Evolutionary conservation across 2,888 invertebrate species (phyloP), one percentile per base, ranked within the genome.

Genomic region (Pandemis cinnamomeana): DNA sequence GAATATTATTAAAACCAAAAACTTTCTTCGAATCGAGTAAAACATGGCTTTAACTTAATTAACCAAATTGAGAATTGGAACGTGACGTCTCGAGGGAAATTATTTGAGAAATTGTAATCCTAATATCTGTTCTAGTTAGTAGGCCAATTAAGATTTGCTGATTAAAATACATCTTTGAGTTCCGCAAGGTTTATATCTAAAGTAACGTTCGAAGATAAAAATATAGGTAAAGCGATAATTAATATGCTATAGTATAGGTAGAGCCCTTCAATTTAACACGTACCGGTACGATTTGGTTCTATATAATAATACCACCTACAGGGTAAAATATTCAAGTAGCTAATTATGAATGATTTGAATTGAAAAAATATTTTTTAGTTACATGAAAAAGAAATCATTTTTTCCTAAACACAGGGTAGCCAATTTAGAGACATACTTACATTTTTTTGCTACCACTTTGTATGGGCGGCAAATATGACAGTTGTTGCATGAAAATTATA

Each of bases 11-110:
- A 58, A 44, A 67, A 58, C 46, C 58, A 55, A 44, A 67, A 67
- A 67, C 55, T 58, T 67, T 67, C 58, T 67, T 55, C 46, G 20
- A 58, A 67, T n/a, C 42, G 58, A 67, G 58, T 67, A 58, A 55
- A 67, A 67, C 67, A 58, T 20, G 58, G 42, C 67, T 58, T 5
- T 67, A 67, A 67, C 58, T 67, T 67, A 67, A 67, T 67, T 67
- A 67, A 67, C 67, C 53, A 67, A 67, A 58, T 67, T 67, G 67
- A 58, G 67, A 67, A 67, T 67, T 67, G 58, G 67, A 58, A 58
- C 67, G 41, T 55, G 13, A 51, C 53, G 67, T 58, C 67, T 58
- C 67, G 42, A 67, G 67, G 67, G 67, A 67, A 67, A 67, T 67
- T 58, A 67, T 67, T 67, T 67, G 58, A 55, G 67, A 58, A 44